phyloP scores from a whole-genome alignment of 1,140 invertebrate species.

The honey bee (Apis mellifera) region DNA sequence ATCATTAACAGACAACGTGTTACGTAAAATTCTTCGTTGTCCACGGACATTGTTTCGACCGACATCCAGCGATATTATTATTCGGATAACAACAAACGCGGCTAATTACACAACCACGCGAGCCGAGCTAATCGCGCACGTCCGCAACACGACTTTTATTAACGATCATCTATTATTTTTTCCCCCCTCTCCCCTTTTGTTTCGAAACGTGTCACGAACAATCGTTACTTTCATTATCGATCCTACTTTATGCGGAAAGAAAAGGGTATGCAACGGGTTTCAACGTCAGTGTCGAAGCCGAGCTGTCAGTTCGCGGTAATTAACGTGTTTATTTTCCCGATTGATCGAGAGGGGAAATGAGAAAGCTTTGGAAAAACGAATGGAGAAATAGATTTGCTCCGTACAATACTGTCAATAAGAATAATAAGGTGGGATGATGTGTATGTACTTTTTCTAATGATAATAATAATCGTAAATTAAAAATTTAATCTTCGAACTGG shows the following conservation, averaged over 20 bases:
- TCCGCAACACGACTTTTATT: constrained; percentile 14
- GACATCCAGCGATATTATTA: neutral
- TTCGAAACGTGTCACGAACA: constrained; percentile 24
- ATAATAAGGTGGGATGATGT: too few relatives aligned
- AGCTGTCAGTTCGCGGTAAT: neutral
- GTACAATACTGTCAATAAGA: too few relatives aligned
- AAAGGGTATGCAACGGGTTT: neutral
- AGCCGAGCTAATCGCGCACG: constrained; percentile 20
- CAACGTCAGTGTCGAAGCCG: neutral
- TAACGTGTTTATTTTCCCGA: neutral
- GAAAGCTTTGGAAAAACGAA: neutral
- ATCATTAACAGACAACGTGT: neutral
- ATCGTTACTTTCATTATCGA: neutral
- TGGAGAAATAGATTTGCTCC: too few relatives aligned
- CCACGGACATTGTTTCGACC: too few relatives aligned
- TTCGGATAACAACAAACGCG: too few relatives aligned
- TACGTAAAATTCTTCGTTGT: constrained; percentile 2
- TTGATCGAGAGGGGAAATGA: rapidly evolving
- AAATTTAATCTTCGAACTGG: too few relatives aligned
- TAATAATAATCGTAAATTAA: too few relatives aligned
- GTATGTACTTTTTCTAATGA: too few relatives aligned
- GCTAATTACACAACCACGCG: constrained; percentile 31
- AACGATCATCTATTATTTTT: constrained; percentile 10
- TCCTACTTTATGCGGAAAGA: neutral
- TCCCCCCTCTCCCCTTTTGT: neutral